Base-by-base conservation (phyloP, 2,888 invertebrate genomes). In the Exocentrus adspersus region DNA sequence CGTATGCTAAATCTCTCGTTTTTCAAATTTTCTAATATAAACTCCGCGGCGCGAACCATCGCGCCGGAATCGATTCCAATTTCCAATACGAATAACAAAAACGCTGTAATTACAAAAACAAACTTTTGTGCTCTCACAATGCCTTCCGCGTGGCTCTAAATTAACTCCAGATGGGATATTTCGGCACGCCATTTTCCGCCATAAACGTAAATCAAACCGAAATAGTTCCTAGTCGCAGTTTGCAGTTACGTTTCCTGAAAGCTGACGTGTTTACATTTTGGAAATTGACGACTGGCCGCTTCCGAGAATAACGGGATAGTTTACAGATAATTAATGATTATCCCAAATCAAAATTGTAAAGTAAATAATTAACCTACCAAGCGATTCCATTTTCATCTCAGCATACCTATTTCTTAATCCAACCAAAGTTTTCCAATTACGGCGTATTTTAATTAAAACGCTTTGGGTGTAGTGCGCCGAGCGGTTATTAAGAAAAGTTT, bases 351-450 rank as follows among this genome's bases (percentile, higher is more conserved):
- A n/a, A n/a, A n/a, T n/a, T n/a, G n/a, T n/a, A n/a, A n/a, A n/a
- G n/a, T n/a, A n/a, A n/a, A n/a, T n/a, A n/a, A n/a, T n/a, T n/a
- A n/a, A n/a, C n/a, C n/a, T n/a, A n/a, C 10, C 14, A 16, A 30
- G 41, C 16, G 24, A 53, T 53, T 53, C 42, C 24, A 53, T 32
- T 51, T 51, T 51, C 51, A 51, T 32, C 32, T 51, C 17, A 17
- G 51, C 32, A 37, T 51, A 32, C 32, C 37, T 50, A 50, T 50
- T 50, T 37, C 41, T 41, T 21, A 37, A 32, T 41, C 28, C 28
- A n/a, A 51, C 19, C 17, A 48, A 51, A 51, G 51, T 51, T 51
- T 51, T 51, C 19, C 20, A 48, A 51, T 51, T 32, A 51, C 9
- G 19, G 32, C 37, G 32, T 17, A 32, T 37, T 51, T 32, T 51